Conservation (phyloP, 2,888 invertebrate genomes). For the Ophioninae sp. region DNA sequence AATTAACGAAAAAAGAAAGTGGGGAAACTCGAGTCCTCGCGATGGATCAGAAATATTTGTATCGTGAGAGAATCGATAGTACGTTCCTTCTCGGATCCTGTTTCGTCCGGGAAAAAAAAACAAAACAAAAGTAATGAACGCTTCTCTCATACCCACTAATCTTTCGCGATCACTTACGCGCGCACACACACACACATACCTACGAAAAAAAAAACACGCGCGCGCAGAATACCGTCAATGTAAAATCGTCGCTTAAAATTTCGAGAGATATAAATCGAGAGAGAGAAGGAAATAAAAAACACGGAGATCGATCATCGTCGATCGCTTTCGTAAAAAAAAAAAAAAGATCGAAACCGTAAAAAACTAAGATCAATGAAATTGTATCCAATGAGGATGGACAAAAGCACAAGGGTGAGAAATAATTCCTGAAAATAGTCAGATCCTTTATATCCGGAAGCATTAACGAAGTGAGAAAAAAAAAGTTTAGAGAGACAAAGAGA, state of each 20-base stretch:
- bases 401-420: conserved; percentile 27
- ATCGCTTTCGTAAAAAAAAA: conserved; percentile 41
- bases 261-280: conserved; percentile 41
- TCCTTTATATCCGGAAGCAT: conserved; percentile 29
- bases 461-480: conserved; percentile 28
- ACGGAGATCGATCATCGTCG: conserved; percentile 53
- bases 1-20: neutral
- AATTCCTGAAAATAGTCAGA: conserved; percentile 48
- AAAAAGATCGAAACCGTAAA: conserved; percentile 29
- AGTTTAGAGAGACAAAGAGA: conserved; percentile 11
- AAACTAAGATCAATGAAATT: conserved; percentile 11
- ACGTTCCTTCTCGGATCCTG: conserved; percentile 46
- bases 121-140: neutral
- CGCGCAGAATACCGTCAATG: conserved; percentile 51
- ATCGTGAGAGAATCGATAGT: conserved; percentile 34
- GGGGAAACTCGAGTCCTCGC: too few relatives aligned
- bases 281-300: conserved; percentile 39
- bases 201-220: conserved; percentile 3
- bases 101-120: neutral
- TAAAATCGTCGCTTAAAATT: conserved; percentile 57
- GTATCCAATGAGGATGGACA: conserved; percentile 13
- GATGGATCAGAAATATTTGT: neutral
- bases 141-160: neutral
- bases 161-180: conserved; percentile 8
- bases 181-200: conserved; percentile 51